Evolutionary conservation across 2,888 invertebrate species (phyloP).

Genomic region (Brenthis ino): DNA sequence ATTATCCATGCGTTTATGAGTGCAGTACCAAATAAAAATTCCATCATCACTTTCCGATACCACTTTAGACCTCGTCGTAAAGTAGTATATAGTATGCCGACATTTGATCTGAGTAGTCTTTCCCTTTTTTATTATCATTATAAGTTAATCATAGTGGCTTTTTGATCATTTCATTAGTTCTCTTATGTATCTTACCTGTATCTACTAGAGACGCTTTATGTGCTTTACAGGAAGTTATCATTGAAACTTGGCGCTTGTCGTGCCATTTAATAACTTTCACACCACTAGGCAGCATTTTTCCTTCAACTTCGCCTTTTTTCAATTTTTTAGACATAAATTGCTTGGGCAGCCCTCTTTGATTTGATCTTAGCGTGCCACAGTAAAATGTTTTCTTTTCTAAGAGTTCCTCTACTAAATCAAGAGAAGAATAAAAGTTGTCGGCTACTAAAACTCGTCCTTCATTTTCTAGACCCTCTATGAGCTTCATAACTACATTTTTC

Average conservation of each 20-base stretch:
- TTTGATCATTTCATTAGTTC: conserved; percentile 26
- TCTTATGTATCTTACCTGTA: conserved; percentile 25
- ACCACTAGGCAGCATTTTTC: conserved; percentile 43
- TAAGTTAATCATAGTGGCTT: conserved; percentile 20
- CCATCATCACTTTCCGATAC: conserved; percentile 33
- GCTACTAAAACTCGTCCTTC: conserved; percentile 31
- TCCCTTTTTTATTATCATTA: conserved; percentile 27
- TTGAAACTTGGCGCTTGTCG: conserved; percentile 41
- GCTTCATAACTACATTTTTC: conserved; percentile 29
- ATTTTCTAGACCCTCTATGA: conserved; percentile 35
- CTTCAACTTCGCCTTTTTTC: conserved; percentile 43
- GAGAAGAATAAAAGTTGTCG: conserved; percentile 43
- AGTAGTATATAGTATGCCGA: conserved; percentile 18
- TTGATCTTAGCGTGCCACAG: conserved; percentile 45
- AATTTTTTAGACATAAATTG: too few species aligned
- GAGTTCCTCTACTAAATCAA: conserved; percentile 43
- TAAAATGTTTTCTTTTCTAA: conserved; percentile 39
- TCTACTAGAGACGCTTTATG: conserved; percentile 24
- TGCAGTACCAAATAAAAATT: conserved; percentile 33
- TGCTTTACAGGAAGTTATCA: conserved; percentile 29
- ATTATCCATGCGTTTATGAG: conserved; percentile 35
- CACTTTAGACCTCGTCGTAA: conserved; percentile 23
- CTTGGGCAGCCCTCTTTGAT: conserved; percentile 44
- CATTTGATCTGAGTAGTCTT: conserved; percentile 25
- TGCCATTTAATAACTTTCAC: conserved; percentile 43